These are phyloP conservation scores for Phyllopteryx taeniolatus DNA, from an alignment of 2,113 vertebrate species.

Conservation along the genomic window DNA sequence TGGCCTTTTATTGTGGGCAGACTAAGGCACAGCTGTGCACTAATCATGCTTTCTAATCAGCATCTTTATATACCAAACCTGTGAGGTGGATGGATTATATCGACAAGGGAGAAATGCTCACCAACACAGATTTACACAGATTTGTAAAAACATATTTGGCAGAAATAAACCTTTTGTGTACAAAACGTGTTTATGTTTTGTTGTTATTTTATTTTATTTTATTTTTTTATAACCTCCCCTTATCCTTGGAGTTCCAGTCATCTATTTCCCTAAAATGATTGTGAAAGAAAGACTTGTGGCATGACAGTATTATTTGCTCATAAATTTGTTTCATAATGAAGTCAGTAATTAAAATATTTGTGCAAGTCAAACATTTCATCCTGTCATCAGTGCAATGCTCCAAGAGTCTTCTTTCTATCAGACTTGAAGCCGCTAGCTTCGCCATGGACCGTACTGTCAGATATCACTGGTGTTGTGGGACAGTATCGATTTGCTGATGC, in stretches of 20 bases:
- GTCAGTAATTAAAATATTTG: background rate
- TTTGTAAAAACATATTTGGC: too few relatives aligned
- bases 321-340: background rate
- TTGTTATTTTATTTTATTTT: too few relatives aligned
- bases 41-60: too few relatives aligned
- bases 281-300: background rate
- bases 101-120: too few relatives aligned
- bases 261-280: background rate
- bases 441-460: constrained; percentile 15
- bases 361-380: background rate
- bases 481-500: constrained; percentile 48
- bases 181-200: too few relatives aligned
- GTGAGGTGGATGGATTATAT: too few relatives aligned
- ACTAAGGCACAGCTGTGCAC: too few relatives aligned
- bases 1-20: too few relatives aligned
- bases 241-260: background rate
- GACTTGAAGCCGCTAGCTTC: constrained; percentile 13
- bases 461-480: constrained; percentile 47
- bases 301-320: background rate
- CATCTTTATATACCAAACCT: too few relatives aligned
- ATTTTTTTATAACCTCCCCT: background rate
- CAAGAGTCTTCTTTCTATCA: constrained; percentile 13
- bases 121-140: too few relatives aligned
- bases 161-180: too few relatives aligned
- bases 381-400: background rate